Conservation (phyloP, 2,888 invertebrate genomes). For the Dorcus parallelipipedus region DNA sequence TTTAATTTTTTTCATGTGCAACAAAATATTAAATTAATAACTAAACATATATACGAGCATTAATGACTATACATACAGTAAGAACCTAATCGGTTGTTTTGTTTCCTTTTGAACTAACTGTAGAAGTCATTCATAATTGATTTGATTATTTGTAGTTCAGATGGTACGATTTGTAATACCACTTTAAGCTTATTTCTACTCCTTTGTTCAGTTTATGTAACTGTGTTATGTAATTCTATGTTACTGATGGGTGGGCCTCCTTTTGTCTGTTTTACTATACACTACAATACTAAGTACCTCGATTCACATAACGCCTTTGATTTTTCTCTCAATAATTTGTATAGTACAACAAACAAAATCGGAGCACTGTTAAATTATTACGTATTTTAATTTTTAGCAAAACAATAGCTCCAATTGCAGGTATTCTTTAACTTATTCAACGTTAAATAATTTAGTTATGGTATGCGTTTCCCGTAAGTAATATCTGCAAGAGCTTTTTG, state of each 20-base stretch:
- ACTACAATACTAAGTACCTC: background rate
- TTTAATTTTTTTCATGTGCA: no score
- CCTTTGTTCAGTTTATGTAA: slow-evolving; percentile 5
- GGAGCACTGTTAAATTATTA: background rate
- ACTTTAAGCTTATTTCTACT: slow-evolving; percentile 1
- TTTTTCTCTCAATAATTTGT: background rate
- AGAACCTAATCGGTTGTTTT: no score
- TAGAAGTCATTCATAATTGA: no score
- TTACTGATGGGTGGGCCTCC: slow-evolving; percentile 2
- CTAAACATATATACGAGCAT: no score
- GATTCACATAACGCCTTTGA: background rate
- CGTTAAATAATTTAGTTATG: no score
- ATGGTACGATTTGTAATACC: no score
- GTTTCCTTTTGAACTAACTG: no score
- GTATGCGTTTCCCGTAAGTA: background rate
- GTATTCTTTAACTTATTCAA: background rate
- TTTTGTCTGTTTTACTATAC: background rate
- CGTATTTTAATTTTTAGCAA: slow-evolving; percentile 6
- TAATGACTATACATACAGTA: no score
- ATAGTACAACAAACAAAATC: background rate
- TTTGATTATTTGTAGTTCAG: no score
- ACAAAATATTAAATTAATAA: no score
- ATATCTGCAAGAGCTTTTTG: slow-evolving; percentile 19
- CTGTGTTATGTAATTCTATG: slow-evolving; percentile 5
- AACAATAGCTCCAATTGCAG: slow-evolving; percentile 13